Conservation (phyloP, 2,888 invertebrate species). For the Ypsolopha sequella region DNA sequence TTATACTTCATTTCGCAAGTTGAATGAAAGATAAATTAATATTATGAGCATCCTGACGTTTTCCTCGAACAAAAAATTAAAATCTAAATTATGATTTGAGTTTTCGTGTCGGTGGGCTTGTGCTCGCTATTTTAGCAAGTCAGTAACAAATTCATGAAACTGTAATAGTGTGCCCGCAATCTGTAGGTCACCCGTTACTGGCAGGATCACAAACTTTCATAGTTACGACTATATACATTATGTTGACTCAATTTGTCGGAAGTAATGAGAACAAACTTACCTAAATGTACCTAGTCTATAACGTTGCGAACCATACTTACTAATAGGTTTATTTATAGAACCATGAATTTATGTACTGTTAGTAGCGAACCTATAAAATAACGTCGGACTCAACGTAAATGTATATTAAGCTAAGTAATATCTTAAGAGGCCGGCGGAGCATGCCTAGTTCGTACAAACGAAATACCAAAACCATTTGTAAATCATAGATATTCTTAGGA, state of each 20-base stretch:
- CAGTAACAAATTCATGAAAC: neutral
- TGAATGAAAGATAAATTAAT: conserved; percentile 18
- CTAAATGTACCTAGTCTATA: neutral
- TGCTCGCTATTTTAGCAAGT: neutral
- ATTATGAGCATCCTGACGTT: neutral
- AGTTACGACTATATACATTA: neutral
- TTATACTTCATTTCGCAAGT: conserved; percentile 21
- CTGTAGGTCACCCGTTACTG: neutral
- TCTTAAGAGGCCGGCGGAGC: no score
- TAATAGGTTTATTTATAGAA: no score
- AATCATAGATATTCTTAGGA: no score
- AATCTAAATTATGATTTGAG: neutral
- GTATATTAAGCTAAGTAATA: no score
- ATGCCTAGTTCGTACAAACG: no score
- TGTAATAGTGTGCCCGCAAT: neutral
- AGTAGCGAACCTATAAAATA: no score
- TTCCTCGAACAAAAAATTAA: neutral
- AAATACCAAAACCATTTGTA: no score
- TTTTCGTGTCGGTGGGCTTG: neutral
- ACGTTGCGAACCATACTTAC: neutral
- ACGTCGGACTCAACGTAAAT: no score
- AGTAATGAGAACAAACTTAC: neutral
- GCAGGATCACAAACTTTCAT: neutral
- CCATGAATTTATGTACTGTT: no score
- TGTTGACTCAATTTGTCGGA: neutral